phyloP scores from a whole-genome alignment of 2,113 vertebrate species.

The Malurus cyaneus region DNA sequence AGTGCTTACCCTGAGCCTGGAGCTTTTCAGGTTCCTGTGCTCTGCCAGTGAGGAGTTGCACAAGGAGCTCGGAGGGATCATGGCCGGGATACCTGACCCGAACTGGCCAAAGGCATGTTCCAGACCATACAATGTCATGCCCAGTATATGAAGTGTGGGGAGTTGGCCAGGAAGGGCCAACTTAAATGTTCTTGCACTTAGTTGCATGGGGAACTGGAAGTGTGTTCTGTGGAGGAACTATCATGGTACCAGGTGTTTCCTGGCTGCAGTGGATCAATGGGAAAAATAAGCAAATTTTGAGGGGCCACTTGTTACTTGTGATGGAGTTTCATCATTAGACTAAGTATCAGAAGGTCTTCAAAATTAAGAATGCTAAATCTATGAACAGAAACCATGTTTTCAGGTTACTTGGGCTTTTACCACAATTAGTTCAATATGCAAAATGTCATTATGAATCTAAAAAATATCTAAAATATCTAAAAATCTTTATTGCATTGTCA shows the following conservation, averaged over 20 bases:
- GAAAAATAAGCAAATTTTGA: background rate
- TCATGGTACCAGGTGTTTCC: background rate
- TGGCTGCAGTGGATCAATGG: background rate
- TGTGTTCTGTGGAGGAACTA: background rate
- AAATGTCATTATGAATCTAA: background rate
- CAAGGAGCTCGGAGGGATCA: background rate
- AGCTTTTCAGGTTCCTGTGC: background rate
- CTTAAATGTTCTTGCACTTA: background rate
- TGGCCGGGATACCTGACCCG: background rate
- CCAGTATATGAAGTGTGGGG: background rate
- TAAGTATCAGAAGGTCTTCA: background rate
- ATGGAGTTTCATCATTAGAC: fast-evolving
- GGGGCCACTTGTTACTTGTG: background rate
- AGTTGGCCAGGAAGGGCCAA: background rate
- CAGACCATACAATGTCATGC: background rate
- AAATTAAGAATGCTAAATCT: background rate
- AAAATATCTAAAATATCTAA: too few species aligned
- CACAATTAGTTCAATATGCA: background rate
- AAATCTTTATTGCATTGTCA: background rate
- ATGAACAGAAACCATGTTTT: background rate
- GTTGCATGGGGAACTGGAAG: background rate
- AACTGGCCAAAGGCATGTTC: background rate
- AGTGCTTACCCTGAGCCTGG: background rate
- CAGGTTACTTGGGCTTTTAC: background rate
- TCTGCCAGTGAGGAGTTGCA: background rate